Conservation (phyloP, 2,888 invertebrate genomes). For the Pasiphila rectangulata region DNA sequence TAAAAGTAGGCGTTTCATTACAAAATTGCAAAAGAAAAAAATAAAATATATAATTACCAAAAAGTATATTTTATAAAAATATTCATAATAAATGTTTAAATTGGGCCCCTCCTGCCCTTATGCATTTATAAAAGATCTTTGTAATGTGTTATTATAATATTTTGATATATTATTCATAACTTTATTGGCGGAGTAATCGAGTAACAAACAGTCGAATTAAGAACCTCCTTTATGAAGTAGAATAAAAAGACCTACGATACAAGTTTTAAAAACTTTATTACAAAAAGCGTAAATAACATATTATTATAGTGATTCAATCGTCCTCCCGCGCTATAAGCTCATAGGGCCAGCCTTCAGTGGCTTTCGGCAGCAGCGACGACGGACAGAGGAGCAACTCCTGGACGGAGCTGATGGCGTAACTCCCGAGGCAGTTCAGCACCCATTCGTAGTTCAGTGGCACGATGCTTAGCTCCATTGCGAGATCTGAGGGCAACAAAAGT, state of each 20-base stretch:
- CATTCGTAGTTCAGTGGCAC: conserved; percentile 75
- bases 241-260: conserved; percentile 5
- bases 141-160: too few species aligned
- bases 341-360: conserved; percentile 52
- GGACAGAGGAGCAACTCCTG: conserved; percentile 63
- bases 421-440: conserved; percentile 72
- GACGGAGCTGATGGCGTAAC: conserved; percentile 54
- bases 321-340: conserved; percentile 47
- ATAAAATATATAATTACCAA: background rate
- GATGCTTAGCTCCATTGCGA: conserved; percentile 58
- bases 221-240: too few species aligned
- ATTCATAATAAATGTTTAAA: too few species aligned
- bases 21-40: too few species aligned
- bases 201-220: too few species aligned
- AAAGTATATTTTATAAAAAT: too few species aligned
- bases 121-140: too few species aligned
- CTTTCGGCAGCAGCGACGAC: conserved; percentile 45
- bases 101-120: too few species aligned
- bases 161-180: too few species aligned
- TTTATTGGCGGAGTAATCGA: too few species aligned
- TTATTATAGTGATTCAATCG: conserved; percentile 30
- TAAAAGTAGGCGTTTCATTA: too few species aligned
- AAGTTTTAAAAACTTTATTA: conserved; percentile 20
- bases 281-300: conserved; percentile 7
- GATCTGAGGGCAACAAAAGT: conserved; percentile 52